Conservation (phyloP, 1,140 invertebrate genomes). For the Drosophila persimilis region DNA sequence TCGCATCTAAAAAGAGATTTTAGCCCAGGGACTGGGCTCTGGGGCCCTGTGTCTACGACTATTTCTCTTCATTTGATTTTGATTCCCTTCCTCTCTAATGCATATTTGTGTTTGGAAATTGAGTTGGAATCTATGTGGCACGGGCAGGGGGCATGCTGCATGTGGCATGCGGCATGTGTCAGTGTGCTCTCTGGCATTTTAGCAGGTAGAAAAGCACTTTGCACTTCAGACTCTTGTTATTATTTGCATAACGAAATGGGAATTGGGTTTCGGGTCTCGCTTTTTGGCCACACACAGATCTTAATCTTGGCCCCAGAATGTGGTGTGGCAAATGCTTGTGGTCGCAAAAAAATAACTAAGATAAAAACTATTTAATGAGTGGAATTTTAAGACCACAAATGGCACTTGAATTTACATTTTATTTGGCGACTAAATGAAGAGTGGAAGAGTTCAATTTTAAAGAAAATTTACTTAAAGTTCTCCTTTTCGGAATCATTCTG, state of each 20-base stretch:
- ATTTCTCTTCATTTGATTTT: slow-evolving; percentile 15
- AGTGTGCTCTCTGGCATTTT: background rate
- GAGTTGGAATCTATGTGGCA: slow-evolving; percentile 9
- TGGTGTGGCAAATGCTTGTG: background rate
- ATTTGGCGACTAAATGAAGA: too few species aligned
- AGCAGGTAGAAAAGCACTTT: slow-evolving; percentile 14
- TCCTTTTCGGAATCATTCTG: too few species aligned
- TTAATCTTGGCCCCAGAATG: background rate
- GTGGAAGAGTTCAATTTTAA: too few species aligned
- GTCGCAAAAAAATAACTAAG: background rate
- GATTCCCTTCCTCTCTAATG: slow-evolving; percentile 2
- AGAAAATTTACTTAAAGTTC: too few species aligned
- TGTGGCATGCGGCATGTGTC: background rate
- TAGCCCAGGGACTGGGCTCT: background rate
- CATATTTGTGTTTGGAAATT: slow-evolving; percentile 39
- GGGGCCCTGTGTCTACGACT: slow-evolving; percentile 2
- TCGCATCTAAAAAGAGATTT: slow-evolving; percentile 15
- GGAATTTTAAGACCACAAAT: background rate
- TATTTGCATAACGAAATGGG: slow-evolving; percentile 17
- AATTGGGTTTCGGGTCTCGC: background rate
- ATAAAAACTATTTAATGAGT: background rate
- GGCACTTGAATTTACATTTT: too few species aligned
- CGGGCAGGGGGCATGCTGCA: background rate
- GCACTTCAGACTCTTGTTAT: slow-evolving; percentile 14
- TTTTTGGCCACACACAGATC: background rate